phyloP scores from a whole-genome alignment of 2,113 vertebrate species.

The Xenopus borealis region DNA sequence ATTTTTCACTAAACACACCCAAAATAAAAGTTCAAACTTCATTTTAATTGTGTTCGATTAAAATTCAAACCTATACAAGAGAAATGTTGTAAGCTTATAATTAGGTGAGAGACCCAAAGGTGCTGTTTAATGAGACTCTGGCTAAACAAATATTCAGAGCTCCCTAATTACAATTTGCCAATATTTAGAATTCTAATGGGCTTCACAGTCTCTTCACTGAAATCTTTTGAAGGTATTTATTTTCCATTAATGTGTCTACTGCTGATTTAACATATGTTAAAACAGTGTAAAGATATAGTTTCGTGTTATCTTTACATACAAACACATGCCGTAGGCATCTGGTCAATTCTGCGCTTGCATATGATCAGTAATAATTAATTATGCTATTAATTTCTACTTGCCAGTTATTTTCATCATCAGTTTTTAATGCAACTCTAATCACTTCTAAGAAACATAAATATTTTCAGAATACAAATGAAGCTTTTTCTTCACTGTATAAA shows the following conservation, averaged over 20 bases:
- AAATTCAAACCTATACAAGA: constrained; percentile 41
- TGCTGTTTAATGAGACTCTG: constrained; percentile 37
- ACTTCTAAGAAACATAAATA: no score
- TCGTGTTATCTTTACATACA: no score
- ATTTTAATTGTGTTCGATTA: constrained; percentile 43
- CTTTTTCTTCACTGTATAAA: no score
- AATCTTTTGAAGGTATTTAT: constrained; percentile 16
- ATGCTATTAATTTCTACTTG: no score
- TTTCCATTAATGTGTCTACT: constrained; percentile 29
- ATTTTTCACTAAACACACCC: constrained; percentile 28
- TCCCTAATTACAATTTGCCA: constrained; percentile 43
- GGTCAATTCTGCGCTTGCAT: no score
- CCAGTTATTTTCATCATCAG: no score
- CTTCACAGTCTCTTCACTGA: constrained; percentile 23
- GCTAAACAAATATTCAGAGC: constrained; percentile 42
- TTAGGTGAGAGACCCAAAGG: constrained; percentile 42
- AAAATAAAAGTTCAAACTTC: constrained; percentile 24
- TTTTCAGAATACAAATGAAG: no score
- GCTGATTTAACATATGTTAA: constrained; percentile 16
- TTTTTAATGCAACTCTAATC: no score
- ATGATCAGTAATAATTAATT: no score
- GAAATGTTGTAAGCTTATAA: constrained; percentile 40
- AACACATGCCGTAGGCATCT: no score
- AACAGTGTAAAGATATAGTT: background rate
- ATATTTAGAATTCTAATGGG: constrained; percentile 41